phyloP scores from a whole-genome alignment of 1,140 invertebrate genomes.

The Drosophila grimshawi region DNA sequence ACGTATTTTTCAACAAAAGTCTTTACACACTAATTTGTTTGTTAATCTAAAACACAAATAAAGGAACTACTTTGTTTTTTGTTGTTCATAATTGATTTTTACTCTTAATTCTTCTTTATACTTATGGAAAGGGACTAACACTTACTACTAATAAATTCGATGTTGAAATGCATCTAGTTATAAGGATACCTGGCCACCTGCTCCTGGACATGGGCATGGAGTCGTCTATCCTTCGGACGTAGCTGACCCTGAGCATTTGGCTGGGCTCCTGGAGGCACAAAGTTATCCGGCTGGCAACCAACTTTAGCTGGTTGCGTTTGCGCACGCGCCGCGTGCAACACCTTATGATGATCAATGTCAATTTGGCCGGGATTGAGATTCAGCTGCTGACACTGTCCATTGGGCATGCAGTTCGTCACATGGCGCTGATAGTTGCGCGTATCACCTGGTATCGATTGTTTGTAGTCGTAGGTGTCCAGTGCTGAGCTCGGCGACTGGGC shows the following conservation, averaged over 20 bases:
- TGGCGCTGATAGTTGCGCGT: conserved; percentile 58
- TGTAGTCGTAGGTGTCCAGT: conserved; percentile 63
- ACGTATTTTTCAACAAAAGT: too few species aligned
- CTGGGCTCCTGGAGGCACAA: conserved; percentile 49
- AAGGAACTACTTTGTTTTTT: too few species aligned
- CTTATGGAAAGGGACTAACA: conserved; percentile 16
- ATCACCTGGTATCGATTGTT: conserved; percentile 61
- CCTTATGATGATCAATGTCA: conserved; percentile 51
- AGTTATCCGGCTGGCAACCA: conserved; percentile 44
- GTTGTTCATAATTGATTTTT: neutral
- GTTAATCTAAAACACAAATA: too few species aligned
- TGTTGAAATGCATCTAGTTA: conserved; percentile 37
- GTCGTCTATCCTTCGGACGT: conserved; percentile 57
- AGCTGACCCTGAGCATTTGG: conserved; percentile 51
- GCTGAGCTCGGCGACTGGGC: conserved; percentile 58
- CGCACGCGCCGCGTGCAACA: conserved; percentile 51
- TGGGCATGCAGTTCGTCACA: conserved; percentile 58
- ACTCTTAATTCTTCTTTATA: neutral
- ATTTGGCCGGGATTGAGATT: conserved; percentile 56
- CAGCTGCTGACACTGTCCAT: conserved; percentile 60
- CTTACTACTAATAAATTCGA: conserved; percentile 51
- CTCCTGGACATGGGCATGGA: conserved; percentile 44
- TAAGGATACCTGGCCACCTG: conserved; percentile 57
- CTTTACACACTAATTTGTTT: too few species aligned
- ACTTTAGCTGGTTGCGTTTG: conserved; percentile 36